phyloP scores from a whole-genome alignment of 2,113 vertebrate genomes.

The Thinocorus orbignyianus region DNA sequence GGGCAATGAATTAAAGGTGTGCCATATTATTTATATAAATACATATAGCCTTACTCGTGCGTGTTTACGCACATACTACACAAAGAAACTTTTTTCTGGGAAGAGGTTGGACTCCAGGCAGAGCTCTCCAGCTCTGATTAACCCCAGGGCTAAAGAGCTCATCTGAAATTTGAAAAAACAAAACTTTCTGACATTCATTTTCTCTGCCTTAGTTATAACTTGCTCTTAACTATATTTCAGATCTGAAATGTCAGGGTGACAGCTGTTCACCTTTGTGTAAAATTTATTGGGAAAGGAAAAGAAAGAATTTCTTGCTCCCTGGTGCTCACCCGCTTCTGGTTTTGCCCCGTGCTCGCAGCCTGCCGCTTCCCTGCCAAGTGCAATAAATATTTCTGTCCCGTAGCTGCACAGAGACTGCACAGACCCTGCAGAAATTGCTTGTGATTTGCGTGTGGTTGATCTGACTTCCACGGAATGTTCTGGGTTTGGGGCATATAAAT shows the following conservation, averaged over 20 bases:
- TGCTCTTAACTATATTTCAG: constrained; percentile 82
- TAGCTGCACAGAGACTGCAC: neutral
- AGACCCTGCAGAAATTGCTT: constrained; percentile 26
- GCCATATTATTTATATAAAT: constrained; percentile 47
- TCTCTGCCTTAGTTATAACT: constrained; percentile 78
- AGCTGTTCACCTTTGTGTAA: constrained; percentile 75
- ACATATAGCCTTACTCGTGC: constrained; percentile 40
- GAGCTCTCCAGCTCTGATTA: constrained; percentile 44
- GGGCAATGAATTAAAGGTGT: constrained; percentile 45
- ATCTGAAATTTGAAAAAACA: constrained; percentile 77
- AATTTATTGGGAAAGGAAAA: constrained; percentile 77
- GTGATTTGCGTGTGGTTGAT: constrained; percentile 39
- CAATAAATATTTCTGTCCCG: constrained; percentile 49
- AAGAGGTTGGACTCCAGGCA: constrained; percentile 53
- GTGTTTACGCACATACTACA: constrained; percentile 63
- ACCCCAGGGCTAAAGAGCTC: constrained; percentile 79
- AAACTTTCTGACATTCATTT: constrained; percentile 76
- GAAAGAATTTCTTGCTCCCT: constrained; percentile 55
- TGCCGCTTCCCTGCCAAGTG: constrained; percentile 23
- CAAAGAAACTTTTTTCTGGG: constrained; percentile 61
- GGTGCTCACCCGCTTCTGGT: constrained; percentile 35
- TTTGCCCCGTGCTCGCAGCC: neutral
- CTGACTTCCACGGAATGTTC: constrained; percentile 29
- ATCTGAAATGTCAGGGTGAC: constrained; percentile 79
- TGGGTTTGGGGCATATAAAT: constrained; percentile 24